phyloP scores from a whole-genome alignment of 2,888 invertebrate genomes.

The Calliopum simillimum region DNA sequence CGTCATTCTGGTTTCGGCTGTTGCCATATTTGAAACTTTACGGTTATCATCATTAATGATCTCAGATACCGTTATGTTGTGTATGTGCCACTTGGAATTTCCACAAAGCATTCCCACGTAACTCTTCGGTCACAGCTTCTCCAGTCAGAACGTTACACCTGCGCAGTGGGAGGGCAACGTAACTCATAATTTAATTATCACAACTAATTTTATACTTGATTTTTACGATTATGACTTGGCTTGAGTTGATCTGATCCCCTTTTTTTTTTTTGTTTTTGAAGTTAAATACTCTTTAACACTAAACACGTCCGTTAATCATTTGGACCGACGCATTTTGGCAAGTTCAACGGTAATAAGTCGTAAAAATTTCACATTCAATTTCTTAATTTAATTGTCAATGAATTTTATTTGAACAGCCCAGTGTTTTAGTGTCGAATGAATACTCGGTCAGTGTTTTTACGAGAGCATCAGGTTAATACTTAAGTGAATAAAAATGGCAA shows the following conservation, averaged over 20 bases:
- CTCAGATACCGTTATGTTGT: neutral
- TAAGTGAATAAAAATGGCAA: too few species aligned
- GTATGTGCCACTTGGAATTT: neutral
- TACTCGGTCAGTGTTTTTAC: too few species aligned
- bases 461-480: too few species aligned
- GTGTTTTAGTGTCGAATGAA: too few species aligned
- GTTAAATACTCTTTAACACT: neutral
- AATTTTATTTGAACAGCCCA: too few species aligned
- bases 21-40: too few species aligned
- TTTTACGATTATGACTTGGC: neutral
- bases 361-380: neutral
- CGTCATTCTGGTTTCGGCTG: neutral
- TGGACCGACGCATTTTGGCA: neutral
- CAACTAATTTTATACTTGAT: neutral
- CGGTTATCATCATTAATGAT: too few species aligned
- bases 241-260: neutral
- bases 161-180: neutral
- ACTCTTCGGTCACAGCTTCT: too few species aligned
- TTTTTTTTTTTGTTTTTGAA: too few species aligned
- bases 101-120: neutral
- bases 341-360: neutral
- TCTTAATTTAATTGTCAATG: too few species aligned
- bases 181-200: constrained; percentile 2
- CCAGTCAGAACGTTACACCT: too few species aligned
- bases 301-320: neutral